phyloP scores from a whole-genome alignment of 92 coral and sea anemone species.

The Epizoanthus stellaris region DNA sequence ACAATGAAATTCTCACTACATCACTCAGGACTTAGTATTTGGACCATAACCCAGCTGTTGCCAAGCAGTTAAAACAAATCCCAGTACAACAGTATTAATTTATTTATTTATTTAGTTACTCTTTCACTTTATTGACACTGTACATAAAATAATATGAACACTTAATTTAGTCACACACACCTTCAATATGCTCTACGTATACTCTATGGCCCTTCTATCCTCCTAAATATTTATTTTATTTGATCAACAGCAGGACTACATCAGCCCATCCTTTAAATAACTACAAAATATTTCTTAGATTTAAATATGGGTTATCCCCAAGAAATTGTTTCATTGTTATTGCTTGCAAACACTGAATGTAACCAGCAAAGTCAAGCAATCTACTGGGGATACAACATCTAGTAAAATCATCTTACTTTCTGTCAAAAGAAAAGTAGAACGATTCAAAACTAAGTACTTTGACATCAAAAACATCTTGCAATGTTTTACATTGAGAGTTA shows the following conservation, averaged over 20 bases:
- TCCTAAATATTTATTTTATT: no score
- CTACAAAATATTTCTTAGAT: constrained; percentile 32
- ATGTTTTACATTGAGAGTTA: no score
- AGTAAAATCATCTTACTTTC: no score
- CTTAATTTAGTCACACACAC: neutral
- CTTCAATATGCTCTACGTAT: neutral
- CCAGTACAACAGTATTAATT: neutral
- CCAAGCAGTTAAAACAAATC: neutral
- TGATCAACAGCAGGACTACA: constrained; percentile 11
- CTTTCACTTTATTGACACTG: constrained; percentile 5
- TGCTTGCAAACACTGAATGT: neutral
- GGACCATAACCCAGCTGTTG: neutral
- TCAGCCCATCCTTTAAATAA: constrained; percentile 10
- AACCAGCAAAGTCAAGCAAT: neutral
- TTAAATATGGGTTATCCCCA: constrained; percentile 34
- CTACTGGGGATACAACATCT: neutral
- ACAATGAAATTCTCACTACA: no score
- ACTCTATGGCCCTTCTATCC: neutral
- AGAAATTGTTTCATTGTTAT: constrained; percentile 2
- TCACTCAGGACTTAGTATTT: no score
- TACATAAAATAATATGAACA: constrained; percentile 15
- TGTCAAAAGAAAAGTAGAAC: no score
- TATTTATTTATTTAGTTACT: neutral
- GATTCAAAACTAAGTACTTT: no score
- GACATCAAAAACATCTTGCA: no score